Evolutionary conservation across 1,140 invertebrate genomes (phyloP), one percentile per base, ranked within the genome.

Genomic region (Tetramorium simillimum): DNA sequence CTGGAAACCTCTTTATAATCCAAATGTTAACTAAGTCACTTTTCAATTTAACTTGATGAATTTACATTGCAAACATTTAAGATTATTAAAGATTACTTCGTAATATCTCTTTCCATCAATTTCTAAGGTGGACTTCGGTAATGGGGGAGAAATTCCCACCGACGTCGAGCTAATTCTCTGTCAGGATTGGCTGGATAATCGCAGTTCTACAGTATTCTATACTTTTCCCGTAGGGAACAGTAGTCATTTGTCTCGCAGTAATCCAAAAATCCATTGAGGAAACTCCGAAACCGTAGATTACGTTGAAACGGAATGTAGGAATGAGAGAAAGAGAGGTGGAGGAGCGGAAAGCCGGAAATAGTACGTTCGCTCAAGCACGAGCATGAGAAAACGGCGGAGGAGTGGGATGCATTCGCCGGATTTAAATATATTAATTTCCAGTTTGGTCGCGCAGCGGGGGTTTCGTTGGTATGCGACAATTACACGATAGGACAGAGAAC

Each of bases 371-470:
- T 14, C 63, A 21, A 49, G 40, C 16, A 24, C n/a, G 43, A 51
- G 43, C 3, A n/a, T 7, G 37, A 37, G 49, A 46, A 37, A 40
- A 49, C 5, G 33, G 33, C 40, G 18, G 18, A 33, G 9, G 10
- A 53, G 9, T 2, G 18, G 24, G 1, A 78, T 33, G 75, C 21
- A 28, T 80, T 70, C 65, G 43, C 37, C 43, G 33, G 51, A 72
- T 65, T 81, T 63, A 88, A 88, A 88, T 88, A 84, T 76, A 88
- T 88, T 88, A 81, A 76, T 88, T 86, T 84, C 21, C 21, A 65
- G 6, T 37, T 43, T 12, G 6, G n/a, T 33, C 65, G 28, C 73
- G 21, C 58, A 63, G 28, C 24, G 53, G n/a, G n/a, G 24, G 18
- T 46, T 72, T 73, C 16, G 80, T 75, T 51, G 40, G 82, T 51